Base-by-base conservation (phyloP, 2,113 vertebrate species). In the Antechinus stuartii region DNA sequence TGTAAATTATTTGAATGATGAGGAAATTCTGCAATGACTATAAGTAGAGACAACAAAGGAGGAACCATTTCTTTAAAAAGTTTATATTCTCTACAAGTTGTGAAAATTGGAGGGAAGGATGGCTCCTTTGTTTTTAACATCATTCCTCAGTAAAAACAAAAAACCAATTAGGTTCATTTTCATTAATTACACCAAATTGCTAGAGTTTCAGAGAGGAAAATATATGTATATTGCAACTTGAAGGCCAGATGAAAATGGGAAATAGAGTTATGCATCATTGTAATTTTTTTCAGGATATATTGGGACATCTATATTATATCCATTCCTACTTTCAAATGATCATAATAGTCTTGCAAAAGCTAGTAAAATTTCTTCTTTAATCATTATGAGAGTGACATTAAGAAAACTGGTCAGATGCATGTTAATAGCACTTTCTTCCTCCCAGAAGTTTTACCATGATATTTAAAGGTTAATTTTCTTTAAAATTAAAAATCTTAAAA, bases 391-490 rank as follows among this genome's bases (percentile, higher is more conserved):
- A 68, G 7, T 22, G 19, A 84, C n/a, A n/a, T 84, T 84, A 42
- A 23, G 35, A 42, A 19, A 42, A 84, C n/a, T 84, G n/a, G 35
- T 42, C n/a, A 84, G 35, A 84, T 22, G n/a, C 19, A 42, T 84
- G 8, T 2, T 84, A 84, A 42, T 84, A 84, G 27, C 49, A 1
- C 52, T 95, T 24, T 94, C 91, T 95, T 14, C 50, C 25, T 90
- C 24, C 55, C 6, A 52, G 23, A 24, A 76, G 52, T 47, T 35
- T 92, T 42, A 42, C 14, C 30, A 42, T 84, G 68, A 52, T 47
- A 25, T 93, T 95, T 95, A 53, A 91, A 92, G 54, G 46, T 92
- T 61, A 50, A 91, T 95, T 95, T 92, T 57, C 56, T 96, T 96
- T 55, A 90, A 95, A 96, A 90, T 10, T 1, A 19, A 89, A 0